A percentile compares a stretch with the other conserved stretches of the same genome.
Conservation (phyloP, 2,888 invertebrate genomes). For the Agriopis marginaria region DNA sequence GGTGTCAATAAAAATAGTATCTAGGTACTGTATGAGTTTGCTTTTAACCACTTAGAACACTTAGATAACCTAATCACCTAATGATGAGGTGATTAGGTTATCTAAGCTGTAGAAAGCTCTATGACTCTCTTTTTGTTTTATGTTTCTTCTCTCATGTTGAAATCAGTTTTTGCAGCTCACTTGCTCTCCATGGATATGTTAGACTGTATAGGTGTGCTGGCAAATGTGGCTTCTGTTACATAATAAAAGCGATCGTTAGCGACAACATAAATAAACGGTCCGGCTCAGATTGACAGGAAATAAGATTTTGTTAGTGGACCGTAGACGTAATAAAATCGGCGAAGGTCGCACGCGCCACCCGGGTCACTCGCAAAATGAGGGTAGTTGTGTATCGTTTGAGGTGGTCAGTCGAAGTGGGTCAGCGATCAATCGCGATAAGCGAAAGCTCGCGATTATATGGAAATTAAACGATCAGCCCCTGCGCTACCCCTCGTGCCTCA, state of each 20-base stretch:
- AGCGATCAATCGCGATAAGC: constrained; percentile 79
- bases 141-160: too few species aligned
- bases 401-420: constrained; percentile 72
- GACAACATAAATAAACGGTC: constrained; percentile 36
- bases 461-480: constrained; percentile 69
- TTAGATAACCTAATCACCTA: too few species aligned
- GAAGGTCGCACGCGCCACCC: constrained; percentile 55
- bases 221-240: neutral
- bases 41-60: too few species aligned
- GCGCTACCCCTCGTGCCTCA: constrained; percentile 34
- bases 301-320: constrained; percentile 50
- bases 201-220: neutral
- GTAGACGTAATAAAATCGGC: constrained; percentile 52
- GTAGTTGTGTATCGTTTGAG: constrained; percentile 39
- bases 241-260: constrained; percentile 12
- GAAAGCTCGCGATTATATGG: constrained; percentile 75
- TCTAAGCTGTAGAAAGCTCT: too few species aligned
- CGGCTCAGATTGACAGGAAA: constrained; percentile 50
- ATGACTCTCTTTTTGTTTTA: too few species aligned
- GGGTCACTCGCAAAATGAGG: constrained; percentile 46
- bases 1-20: too few species aligned
- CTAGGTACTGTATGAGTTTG: too few species aligned
- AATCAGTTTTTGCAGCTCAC: too few species aligned
- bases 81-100: too few species aligned
- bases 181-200: neutral